Evolutionary conservation across 2,888 invertebrate species (phyloP), one percentile per base, ranked within the genome.

Genomic region (Timandra comae): DNA sequence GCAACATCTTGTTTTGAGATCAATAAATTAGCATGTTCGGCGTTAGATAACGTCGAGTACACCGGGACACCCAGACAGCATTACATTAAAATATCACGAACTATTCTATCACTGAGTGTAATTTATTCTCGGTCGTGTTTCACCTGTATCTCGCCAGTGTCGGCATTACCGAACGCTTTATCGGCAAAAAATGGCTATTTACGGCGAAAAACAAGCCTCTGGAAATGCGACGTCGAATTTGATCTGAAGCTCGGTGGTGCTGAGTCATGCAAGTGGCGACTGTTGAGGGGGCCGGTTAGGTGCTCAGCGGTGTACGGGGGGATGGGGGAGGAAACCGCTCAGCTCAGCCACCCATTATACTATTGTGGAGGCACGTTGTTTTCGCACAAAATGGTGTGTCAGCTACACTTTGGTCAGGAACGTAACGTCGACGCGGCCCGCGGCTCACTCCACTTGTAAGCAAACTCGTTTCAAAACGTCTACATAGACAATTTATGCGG

Each of bases 331-430:
- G 55, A 65, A 71, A 68, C 64, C 56, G 75, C 69, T 69, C 69
- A 52, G 63, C 72, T 76, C 73, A 72, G 76, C 77, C 70, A 76
- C 69, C 78, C 72, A 74, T 78, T 78, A 77, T 76, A 75, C 69
- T 70, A 75, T 68, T 71, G 72, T 70, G 70, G 74, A 69, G 77
- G 76, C 67, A 63, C 66, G 74, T 78, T 80, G 79, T 79, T 81
- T 80, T 80, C 77, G 71, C 70, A 56, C 66, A 70, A 66, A 72
- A 65, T 65, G 71, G 60, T 66, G 72, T 74, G 76, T 79, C 77
- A 76, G 74, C 74, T 60, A 56, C 77, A 70, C 42, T 49, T 43
- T 37, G 38, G 35, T 35, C 42, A 42, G 46, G 36, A n/a, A 63
- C 63, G 55, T 46, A 46, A 61, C 52, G 22, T n/a, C 8, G 8